A percentile compares a stretch with the other conserved stretches of the same genome.
Conservation (phyloP, 2,888 invertebrate species). For the Choristoneura rosaceana region DNA sequence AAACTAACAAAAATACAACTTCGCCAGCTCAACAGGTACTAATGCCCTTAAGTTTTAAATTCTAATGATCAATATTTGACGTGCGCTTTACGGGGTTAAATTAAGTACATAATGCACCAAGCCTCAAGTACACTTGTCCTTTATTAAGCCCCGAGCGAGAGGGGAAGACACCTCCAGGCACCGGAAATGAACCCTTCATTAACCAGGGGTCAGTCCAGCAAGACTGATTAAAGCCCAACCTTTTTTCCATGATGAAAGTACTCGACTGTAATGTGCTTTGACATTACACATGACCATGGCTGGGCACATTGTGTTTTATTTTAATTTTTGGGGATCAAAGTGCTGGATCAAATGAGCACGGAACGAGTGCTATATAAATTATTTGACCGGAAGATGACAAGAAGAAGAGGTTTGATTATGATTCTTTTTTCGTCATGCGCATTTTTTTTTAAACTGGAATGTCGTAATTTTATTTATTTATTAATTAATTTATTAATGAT, state of each 20-base stretch:
- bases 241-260: slow-evolving; percentile 20
- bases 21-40: no score
- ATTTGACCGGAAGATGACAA: not conserved
- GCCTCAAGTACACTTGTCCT: not conserved
- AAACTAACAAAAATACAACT: no score
- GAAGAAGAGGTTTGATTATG: no score
- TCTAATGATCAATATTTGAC: no score
- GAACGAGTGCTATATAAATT: not conserved
- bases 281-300: not conserved
- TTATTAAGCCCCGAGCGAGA: slow-evolving; percentile 1
- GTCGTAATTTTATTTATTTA: no score
- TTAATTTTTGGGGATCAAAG: not conserved
- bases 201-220: slow-evolving; percentile 14
- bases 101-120: not conserved
- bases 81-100: not conserved
- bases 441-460: no score
- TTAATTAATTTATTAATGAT: no score
- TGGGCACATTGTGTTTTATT: not conserved
- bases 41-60: no score
- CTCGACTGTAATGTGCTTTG: not conserved
- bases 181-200: slow-evolving; percentile 13
- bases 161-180: slow-evolving; percentile 5
- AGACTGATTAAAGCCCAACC: slow-evolving; percentile 22
- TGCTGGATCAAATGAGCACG: not conserved
- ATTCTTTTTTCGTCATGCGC: no score